These are phyloP conservation scores for Asobara japonica DNA, from an alignment of 1,140 invertebrate species.

Conservation along the genomic window DNA sequence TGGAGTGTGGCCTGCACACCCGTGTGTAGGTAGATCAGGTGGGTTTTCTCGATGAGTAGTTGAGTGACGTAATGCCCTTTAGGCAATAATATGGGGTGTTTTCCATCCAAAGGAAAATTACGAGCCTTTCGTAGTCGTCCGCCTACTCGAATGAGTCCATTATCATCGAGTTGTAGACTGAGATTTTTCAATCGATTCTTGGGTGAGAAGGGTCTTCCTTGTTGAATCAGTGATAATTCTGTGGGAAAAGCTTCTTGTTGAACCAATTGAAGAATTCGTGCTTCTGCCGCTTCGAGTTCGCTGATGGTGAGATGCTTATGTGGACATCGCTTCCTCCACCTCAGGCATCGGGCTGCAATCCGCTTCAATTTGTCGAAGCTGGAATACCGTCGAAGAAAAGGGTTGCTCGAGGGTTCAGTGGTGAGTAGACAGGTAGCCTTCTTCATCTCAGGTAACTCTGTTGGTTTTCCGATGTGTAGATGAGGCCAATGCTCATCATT, in stretches of 20 bases:
- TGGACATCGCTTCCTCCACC: background rate
- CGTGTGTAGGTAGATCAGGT: slow-evolving; percentile 49
- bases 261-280: slow-evolving; percentile 2
- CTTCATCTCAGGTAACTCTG: background rate
- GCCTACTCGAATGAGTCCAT: slow-evolving; percentile 57
- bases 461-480: too few relatives aligned
- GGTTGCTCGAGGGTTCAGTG: slow-evolving; percentile 21
- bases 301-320: slow-evolving; percentile 4
- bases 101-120: slow-evolving; percentile 44
- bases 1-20: slow-evolving; percentile 48
- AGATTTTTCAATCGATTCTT: slow-evolving; percentile 39
- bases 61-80: slow-evolving; percentile 48
- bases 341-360: slow-evolving; percentile 34
- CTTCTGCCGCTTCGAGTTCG: slow-evolving; percentile 10
- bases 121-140: slow-evolving; percentile 51
- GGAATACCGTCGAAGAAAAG: slow-evolving; percentile 29
- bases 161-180: slow-evolving; percentile 50
- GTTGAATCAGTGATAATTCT: slow-evolving; percentile 23
- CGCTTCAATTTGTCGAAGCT: slow-evolving; percentile 27
- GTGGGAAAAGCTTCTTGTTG: slow-evolving; percentile 1
- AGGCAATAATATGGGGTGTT: slow-evolving; percentile 59
- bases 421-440: background rate
- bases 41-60: slow-evolving; percentile 51
- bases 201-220: background rate
- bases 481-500: background rate